Evolutionary conservation across 2,113 vertebrate genomes (phyloP), one percentile per base, ranked within the genome.

Genomic region (Todiramphus saurophagus): DNA sequence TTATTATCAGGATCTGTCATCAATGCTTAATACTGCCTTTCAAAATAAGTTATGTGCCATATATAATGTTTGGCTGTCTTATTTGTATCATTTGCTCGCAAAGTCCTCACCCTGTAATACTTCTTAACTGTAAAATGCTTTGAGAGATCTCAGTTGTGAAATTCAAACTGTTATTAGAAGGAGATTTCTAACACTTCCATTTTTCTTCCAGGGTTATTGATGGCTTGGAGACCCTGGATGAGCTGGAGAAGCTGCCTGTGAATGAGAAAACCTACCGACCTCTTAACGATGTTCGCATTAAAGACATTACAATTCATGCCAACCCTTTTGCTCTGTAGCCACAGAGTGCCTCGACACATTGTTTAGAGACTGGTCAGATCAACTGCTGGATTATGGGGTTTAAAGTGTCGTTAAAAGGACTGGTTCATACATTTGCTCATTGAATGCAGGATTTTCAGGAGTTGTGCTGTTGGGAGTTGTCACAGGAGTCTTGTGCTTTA

Each of bases 251-350:
- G 96, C 97, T 99, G 74, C 99, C 99, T 0, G 98, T 99, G 55
- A 99, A 99, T 93, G 99, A 99, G 91, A 99, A 99, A 98, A 99
- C 99, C 1, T 99, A 99, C 79, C 98, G 99, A 41, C 99, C 99
- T 30, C 97, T 99, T 72, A 99, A 98, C 48, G 99, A 99, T 63
- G 98, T 98, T 37, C 98, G 89, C 62, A 99, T 99, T 94, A 99
- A 99, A 96, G 99, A 99, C 46, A 97, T 99, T 89, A 99, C 98
- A 41, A 98, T 99, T 87, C 99, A 99, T 39, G 99, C 99, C 78
- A 99, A 99, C 80, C 99, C 99, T 43, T 99, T 99, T 97, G 99
- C 99, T 80, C 97, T 97, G 67, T 99, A 99, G 94, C 94, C 85
- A 4, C 56, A 53, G 68, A 58, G 43, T 63, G n/a, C 59, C 35